Evolutionary conservation across 2,113 vertebrate genomes (phyloP).

Genomic region (Festucalex cinctus): DNA sequence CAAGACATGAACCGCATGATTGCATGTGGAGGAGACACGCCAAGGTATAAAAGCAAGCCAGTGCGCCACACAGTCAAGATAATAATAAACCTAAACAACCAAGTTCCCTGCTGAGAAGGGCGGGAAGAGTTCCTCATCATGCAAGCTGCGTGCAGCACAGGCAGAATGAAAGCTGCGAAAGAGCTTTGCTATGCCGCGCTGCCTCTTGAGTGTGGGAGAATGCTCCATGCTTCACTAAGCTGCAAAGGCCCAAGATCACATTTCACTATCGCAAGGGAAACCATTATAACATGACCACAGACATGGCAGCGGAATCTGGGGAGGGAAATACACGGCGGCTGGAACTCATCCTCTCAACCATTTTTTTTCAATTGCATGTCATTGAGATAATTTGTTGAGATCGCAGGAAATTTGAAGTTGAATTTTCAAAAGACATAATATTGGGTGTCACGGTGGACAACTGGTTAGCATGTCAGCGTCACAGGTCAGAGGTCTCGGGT

Average conservation of each 20-base stretch:
- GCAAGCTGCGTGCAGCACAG: slow-evolving; percentile 6
- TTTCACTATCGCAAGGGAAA: slow-evolving; percentile 67
- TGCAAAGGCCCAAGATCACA: slow-evolving; percentile 57
- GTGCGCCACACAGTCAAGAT: slow-evolving; percentile 42
- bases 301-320: slow-evolving; percentile 54
- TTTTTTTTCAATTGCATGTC: slow-evolving; percentile 17
- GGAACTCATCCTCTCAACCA: slow-evolving; percentile 39
- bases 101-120: slow-evolving; percentile 24
- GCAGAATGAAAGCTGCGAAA: slow-evolving; percentile 19
- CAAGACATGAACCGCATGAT: slow-evolving; percentile 12
- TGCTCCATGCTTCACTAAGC: slow-evolving; percentile 59
- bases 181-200: slow-evolving; percentile 20
- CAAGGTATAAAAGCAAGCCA: slow-evolving; percentile 23
- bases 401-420: too few species aligned
- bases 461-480: too few species aligned
- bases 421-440: too few species aligned
- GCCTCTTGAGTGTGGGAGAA: slow-evolving; percentile 57
- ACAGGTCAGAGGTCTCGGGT: too few species aligned
- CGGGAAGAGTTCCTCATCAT: slow-evolving; percentile 37
- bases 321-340: slow-evolving; percentile 34
- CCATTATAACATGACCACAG: slow-evolving; percentile 64
- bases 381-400: background rate
- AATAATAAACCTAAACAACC: slow-evolving; percentile 38
- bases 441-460: too few species aligned
- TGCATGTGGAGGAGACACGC: slow-evolving; percentile 23